Evolutionary conservation across 2,797 vertebrate species (phyloP), one percentile per base, ranked within the genome.

Genomic region (Pseudochaenichthys georgianus): DNA sequence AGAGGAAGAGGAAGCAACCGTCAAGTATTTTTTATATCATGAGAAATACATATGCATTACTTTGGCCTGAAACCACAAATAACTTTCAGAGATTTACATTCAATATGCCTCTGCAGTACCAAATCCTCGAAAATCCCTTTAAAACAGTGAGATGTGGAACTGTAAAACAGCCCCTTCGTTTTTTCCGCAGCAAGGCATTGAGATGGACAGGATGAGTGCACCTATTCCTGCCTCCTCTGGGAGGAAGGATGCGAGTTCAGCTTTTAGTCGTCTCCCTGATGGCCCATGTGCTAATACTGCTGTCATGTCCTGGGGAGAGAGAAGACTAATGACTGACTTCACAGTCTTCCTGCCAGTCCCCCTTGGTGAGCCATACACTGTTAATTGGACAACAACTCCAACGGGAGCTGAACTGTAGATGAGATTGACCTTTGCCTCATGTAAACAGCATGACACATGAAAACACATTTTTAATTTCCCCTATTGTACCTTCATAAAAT

Each of bases 281-380:
- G 74, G 83, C 66, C 47, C 52, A 70, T 86, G 87, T 86, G 88
- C 73, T 92, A 90, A 87, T 89, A 84, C 87, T 86, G 86, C 91
- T 92, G 90, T 89, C 90, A 86, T 76, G 83, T 91, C 92, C 91
- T 81, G 80, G 77, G 89, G 90, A 87, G 89, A 88, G 82, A 87
- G 82, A 84, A 84, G 89, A 81, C 89, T 94, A 93, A 94, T 94
- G 93, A 94, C 89, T 84, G 85, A 82, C 84, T 87, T 62, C 77
- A 75, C 73, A 77, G 70, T 83, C 88, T 90, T 85, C 87, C 90
- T 93, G 90, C 78, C 87, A 80, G 75, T 78, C 70, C 85, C 89
- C 89, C 88, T 85, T n/a, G 51, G 89, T 92, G 89, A 90, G 75
- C 61, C 74, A 70, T 70, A 71, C 73, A 66, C 81, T 60, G 78